Evolutionary conservation across 2,113 vertebrate genomes (phyloP).

Genomic region (Peucedramus taeniatus): DNA sequence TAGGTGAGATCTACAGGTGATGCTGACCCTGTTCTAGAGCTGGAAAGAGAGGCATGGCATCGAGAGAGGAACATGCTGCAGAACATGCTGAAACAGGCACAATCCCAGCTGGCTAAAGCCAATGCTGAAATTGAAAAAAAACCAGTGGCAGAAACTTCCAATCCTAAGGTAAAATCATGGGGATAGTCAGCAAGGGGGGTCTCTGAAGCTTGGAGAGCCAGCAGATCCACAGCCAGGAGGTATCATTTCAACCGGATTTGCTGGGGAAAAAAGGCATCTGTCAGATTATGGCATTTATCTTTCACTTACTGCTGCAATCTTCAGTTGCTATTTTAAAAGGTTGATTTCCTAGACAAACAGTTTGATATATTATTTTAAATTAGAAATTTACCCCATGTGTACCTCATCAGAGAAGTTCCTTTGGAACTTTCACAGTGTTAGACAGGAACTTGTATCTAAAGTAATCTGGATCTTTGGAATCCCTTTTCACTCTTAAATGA

Average conservation of each 20-base stretch:
- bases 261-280: neutral
- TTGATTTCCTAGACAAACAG: neutral
- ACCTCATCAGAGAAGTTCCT: neutral
- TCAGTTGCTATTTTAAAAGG: neutral
- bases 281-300: neutral
- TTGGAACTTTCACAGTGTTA: neutral
- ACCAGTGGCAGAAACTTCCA: slow-evolving; percentile 56
- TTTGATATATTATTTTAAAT: neutral
- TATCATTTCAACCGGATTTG: neutral
- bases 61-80: slow-evolving; percentile 51
- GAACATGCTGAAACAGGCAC: slow-evolving; percentile 47
- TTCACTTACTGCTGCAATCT: neutral
- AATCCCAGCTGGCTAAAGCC: slow-evolving; percentile 62
- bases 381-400: neutral
- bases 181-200: neutral
- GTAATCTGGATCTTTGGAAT: neutral
- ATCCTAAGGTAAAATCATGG: slow-evolving; percentile 71
- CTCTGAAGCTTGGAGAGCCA: neutral
- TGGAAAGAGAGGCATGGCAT: slow-evolving; percentile 64
- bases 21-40: slow-evolving; percentile 8
- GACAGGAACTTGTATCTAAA: neutral
- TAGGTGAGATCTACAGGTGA: neutral
- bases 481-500: neutral
- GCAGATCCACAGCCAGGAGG: rapidly evolving
- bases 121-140: slow-evolving; percentile 71